These are phyloP conservation scores for Crotalus viridis DNA, from an alignment of 2,113 vertebrate species.

Conservation along the genomic window DNA sequence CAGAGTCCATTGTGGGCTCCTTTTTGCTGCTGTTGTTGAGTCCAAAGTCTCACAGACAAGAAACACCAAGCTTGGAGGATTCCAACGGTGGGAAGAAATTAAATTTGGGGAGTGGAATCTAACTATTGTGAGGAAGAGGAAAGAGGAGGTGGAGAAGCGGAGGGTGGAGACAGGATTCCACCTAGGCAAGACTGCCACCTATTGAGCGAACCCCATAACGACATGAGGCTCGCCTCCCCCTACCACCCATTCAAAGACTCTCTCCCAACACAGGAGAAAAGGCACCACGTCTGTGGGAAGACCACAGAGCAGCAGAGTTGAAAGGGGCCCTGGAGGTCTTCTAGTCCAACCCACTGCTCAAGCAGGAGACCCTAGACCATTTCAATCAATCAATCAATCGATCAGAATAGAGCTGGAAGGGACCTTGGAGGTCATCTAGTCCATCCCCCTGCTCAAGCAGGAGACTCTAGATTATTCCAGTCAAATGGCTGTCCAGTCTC, in stretches of 20 bases:
- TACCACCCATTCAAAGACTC: rapidly evolving
- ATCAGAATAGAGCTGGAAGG: no score
- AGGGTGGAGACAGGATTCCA: background rate
- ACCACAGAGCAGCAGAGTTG: background rate
- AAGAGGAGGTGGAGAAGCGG: background rate
- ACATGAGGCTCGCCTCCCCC: background rate
- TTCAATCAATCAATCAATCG: no score
- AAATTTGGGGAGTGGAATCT: background rate
- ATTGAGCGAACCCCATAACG: background rate
- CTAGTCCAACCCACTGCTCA: no score
- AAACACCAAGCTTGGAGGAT: background rate
- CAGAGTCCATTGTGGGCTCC: background rate
- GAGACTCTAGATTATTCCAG: no score
- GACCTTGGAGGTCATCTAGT: no score
- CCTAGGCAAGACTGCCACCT: background rate
- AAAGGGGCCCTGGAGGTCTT: background rate
- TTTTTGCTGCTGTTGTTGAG: background rate
- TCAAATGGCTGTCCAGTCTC: no score
- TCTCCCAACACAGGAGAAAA: background rate
- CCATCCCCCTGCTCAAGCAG: no score
- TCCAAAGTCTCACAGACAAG: background rate
- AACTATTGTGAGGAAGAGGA: background rate
- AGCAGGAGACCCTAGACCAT: no score
- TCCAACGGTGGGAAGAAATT: background rate
- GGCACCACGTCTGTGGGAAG: background rate